Evolutionary conservation across 2,888 invertebrate genomes (phyloP), one percentile per base, ranked within the genome.

Genomic region (Caenorhabditis parvicauda): DNA sequence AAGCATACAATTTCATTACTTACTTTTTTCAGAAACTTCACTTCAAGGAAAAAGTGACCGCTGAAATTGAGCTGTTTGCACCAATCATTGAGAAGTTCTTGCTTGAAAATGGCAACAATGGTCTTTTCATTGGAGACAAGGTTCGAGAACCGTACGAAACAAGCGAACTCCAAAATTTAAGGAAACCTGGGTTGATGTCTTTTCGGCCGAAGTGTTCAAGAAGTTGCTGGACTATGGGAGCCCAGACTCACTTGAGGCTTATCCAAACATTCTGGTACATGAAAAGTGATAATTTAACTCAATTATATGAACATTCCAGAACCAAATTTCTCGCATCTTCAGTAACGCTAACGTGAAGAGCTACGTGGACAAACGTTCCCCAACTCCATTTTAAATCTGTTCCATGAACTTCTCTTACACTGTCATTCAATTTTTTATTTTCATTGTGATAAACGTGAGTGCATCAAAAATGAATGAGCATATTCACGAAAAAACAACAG

Each of bases 161-260:
- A 37, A 29, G 17, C 38, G 25, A 22, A 9, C 43, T 17, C 2
- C 21, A 39, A 50, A 28, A 45, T 2, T 44, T 24, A 27, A 64
- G 64, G 72, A 72, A 39, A 77, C 75, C n/a, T 77, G 77, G 77
- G 74, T 75, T 2, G 77, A 77, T 32, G 70, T 77, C 4, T 70
- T 75, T 37, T 72, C 74, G 2, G 77, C 77, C 14, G 77, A 77
- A 55, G 55, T 47, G 9, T 77, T 77, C 62, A 53, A 68, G 9
- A 65, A 67, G 25, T 54, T 72, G 41, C 48, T 70, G 27, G 77
- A 77, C 32, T 77, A 62, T 37, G 77, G 75, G 47, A 64, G 67
- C 41, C 56, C 64, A 35, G 66, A 68, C 49, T 69, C 70, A 29
- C 62, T 77, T 12, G 74, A 74, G 39, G 75, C 75, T 9, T 77